Evolutionary conservation across 2,888 invertebrate species (phyloP), one percentile per base, ranked within the genome.

Genomic region (Acleris holmiana): DNA sequence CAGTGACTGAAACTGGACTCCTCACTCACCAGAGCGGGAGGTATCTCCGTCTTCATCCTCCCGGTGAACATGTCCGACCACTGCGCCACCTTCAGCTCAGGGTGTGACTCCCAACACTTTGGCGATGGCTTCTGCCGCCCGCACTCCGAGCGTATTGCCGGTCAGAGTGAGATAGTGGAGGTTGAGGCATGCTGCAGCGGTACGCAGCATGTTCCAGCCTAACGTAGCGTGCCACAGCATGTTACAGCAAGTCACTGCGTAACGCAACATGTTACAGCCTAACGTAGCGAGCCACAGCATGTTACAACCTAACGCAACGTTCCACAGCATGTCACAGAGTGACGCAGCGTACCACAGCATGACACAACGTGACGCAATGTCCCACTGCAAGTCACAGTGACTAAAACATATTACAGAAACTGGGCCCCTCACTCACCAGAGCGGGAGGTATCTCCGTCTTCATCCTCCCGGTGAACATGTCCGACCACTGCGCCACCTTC

Each of bases 61-160:
- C 99, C 97, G 0, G 99, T 99, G 83, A 99, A 99, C 94, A 99
- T 95, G 79, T 99, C 99, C 67, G 98, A 98, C 97, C 99, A 99
- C 61, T 97, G 86, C 0, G 98, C 98, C 71, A 94, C 88, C 78
- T 96, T 94, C 69, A 97, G 94, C 79, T 97, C 96, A 0, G 96
- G 96, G 73, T 97, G 97, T 18, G 91, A 93, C 73, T 96, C 95
- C n/a, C 49, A 99, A 86, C 0, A 97, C 96, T 77, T 96, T 94
- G 0, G 96, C 97, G 61, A 99, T 96, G 1, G 94, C 97, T 78
- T 95, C 94, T 0, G 99, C 97, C 0, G 98, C 99, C 17, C 95
- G 95, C 13, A 98, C 96, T 0, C 99, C 99, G 21, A 99, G 89
- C 0, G 99, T 98, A 82, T 99, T 99, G 7, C 99, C 99, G 71